Base-by-base conservation (phyloP, 1,140 invertebrate species). In the Planococcus citri region DNA sequence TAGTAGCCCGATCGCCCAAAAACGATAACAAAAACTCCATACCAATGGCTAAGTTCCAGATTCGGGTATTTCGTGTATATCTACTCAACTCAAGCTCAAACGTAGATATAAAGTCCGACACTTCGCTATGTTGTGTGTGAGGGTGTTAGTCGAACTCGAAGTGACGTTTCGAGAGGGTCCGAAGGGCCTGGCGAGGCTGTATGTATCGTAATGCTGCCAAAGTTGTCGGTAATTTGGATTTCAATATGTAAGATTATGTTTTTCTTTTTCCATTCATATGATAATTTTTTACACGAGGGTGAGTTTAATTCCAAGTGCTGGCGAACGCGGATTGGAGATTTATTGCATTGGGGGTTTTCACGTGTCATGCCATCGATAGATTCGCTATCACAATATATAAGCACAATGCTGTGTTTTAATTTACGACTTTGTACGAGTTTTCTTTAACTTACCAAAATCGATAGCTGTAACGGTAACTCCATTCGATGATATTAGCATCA, bases 11-110 rank as follows among this genome's bases (percentile, higher is more conserved):
- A 64, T 27, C 60, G 25, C 24, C 60, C 10, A 64, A 21, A 64
- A 64, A 64, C 22, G 60, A 64, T 64, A 64, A 64, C 60, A 64
- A 64, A 64, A 64, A 64, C 14, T 2, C 25, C n/a, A n/a, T 58
- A 58, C 3, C 21, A 64, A 64, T 64, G 60, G 60, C 60, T 4
- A 25, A 25, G 22, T 64, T 64, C 60, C 60, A 64, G 60, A 64
- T 64, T 64, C 25, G 6, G n/a, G n/a, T n/a, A n/a, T n/a, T n/a
- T n/a, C n/a, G n/a, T n/a, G n/a, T n/a, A n/a, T n/a, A n/a, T n/a
- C n/a, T n/a, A n/a, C n/a, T n/a, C n/a, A n/a, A n/a, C n/a, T n/a
- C n/a, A n/a, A n/a, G n/a, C n/a, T n/a, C n/a, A n/a, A n/a, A n/a
- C n/a, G n/a, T n/a, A n/a, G n/a, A n/a, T n/a, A n/a, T n/a, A n/a